Conservation (phyloP, 2,113 vertebrate genomes). For the Odontesthes bonariensis region DNA sequence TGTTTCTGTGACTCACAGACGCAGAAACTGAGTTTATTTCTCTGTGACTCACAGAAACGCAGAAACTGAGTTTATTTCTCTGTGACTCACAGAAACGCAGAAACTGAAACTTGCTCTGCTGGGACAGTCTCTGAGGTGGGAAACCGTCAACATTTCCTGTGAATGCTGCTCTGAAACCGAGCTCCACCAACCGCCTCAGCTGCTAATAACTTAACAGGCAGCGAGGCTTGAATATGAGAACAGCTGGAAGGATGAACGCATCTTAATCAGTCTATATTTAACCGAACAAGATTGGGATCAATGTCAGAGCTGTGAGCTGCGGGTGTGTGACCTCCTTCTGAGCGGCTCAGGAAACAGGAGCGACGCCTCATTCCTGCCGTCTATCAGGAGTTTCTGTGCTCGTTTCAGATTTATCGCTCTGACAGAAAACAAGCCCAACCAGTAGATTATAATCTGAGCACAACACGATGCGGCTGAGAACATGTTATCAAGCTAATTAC, state of each 20-base stretch:
- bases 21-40: too few species aligned
- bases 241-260: slow-evolving; percentile 45
- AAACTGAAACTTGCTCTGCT: too few species aligned
- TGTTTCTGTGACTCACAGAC: too few species aligned
- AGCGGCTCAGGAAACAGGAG: background rate
- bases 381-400: too few species aligned
- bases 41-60: too few species aligned
- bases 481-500: background rate
- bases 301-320: slow-evolving; percentile 24
- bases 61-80: too few species aligned
- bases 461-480: background rate
- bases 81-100: too few species aligned
- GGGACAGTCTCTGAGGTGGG: too few species aligned
- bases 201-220: too few species aligned
- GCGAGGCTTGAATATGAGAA: background rate
- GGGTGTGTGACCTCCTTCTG: slow-evolving; percentile 1
- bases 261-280: slow-evolving; percentile 58
- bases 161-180: too few species aligned
- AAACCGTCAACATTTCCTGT: too few species aligned
- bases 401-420: background rate
- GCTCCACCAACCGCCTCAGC: too few species aligned
- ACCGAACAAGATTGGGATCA: slow-evolving; percentile 19
- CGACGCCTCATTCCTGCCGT: background rate
- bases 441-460: background rate
- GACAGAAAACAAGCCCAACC: slow-evolving; percentile 14